These are phyloP conservation scores for Leptopilina clavipes DNA, from an alignment of 1,140 invertebrate genomes.

Conservation along the genomic window DNA sequence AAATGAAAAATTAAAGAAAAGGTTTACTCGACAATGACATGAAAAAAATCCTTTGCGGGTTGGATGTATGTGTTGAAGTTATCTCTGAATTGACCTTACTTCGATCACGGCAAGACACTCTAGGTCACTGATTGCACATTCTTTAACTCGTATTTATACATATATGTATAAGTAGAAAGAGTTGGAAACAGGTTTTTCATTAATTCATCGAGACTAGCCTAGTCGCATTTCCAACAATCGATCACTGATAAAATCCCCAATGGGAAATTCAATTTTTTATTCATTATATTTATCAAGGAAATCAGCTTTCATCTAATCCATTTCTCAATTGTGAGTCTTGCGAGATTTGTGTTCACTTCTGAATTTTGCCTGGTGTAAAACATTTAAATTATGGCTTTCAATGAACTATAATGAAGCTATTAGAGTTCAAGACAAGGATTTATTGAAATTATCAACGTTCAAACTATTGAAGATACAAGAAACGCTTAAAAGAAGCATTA, in stretches of 20 bases:
- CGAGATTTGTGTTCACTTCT: too few relatives aligned
- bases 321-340: too few relatives aligned
- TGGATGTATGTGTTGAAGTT: neutral
- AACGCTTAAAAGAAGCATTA: too few relatives aligned
- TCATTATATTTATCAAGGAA: conserved; percentile 19
- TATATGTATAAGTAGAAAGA: neutral
- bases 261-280: neutral
- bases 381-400: too few relatives aligned
- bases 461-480: too few relatives aligned
- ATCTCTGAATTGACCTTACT: conserved; percentile 25
- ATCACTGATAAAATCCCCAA: neutral
- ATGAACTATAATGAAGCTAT: too few relatives aligned
- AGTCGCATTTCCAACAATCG: conserved; percentile 10
- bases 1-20: neutral
- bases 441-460: too few relatives aligned
- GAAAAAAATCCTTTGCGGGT: neutral
- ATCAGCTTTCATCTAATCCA: conserved; percentile 30
- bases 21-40: neutral
- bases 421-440: too few relatives aligned
- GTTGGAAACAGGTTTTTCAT: conserved; percentile 19
- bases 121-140: conserved; percentile 31
- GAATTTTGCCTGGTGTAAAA: too few relatives aligned
- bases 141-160: conserved; percentile 3
- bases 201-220: neutral
- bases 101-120: conserved; percentile 8